phyloP scores from a whole-genome alignment of 2,888 invertebrate species.

The Polyommatus icarus region DNA sequence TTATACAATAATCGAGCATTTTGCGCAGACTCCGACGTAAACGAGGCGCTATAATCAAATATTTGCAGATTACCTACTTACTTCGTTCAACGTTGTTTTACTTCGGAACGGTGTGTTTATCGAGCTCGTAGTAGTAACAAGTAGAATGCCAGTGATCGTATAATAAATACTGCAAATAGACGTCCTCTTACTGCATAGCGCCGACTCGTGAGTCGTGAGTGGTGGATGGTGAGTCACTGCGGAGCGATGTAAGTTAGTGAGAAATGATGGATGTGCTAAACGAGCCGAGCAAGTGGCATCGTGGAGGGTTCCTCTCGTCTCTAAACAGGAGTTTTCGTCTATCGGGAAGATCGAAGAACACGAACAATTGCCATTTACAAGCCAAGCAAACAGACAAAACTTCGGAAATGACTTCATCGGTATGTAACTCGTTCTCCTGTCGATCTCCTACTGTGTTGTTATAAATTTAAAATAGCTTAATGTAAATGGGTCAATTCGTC shows the following conservation, averaged over 20 bases:
- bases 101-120: constrained; percentile 25
- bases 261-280: constrained; percentile 67
- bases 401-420: constrained; percentile 55
- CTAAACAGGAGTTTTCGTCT: constrained; percentile 75
- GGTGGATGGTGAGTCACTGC: constrained; percentile 63
- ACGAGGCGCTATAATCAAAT: constrained; percentile 46
- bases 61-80: constrained; percentile 46
- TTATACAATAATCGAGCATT: constrained; percentile 47
- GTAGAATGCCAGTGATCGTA: constrained; percentile 44
- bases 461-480: constrained; percentile 42
- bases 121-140: constrained; percentile 32
- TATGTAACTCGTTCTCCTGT: constrained; percentile 47
- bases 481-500: constrained; percentile 38
- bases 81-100: constrained; percentile 48
- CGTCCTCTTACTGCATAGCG: constrained; percentile 40
- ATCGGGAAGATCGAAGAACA: constrained; percentile 59
- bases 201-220: constrained; percentile 40
- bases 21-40: constrained; percentile 57
- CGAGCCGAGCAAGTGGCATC: constrained; percentile 70
- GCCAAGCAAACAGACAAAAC: constrained; percentile 57
- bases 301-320: constrained; percentile 71
- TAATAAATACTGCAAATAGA: constrained; percentile 45
- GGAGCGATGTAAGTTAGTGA: constrained; percentile 68
- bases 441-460: constrained; percentile 33
- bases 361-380: constrained; percentile 55